Evolutionary conservation across 2,113 vertebrate species (phyloP).

Genomic region (Todiramphus chloris): DNA sequence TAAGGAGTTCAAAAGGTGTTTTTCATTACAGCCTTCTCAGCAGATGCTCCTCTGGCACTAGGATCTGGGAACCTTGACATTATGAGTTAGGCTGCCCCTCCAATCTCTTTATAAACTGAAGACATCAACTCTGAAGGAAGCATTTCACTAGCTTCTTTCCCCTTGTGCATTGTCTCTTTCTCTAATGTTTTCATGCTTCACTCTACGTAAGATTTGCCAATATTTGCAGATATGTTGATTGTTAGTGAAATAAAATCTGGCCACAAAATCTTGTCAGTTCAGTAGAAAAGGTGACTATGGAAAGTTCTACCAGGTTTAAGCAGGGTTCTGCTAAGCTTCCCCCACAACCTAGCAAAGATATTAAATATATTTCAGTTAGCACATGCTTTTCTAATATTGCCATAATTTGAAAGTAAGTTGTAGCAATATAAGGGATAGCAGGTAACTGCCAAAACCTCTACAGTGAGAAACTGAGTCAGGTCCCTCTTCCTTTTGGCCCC

Average conservation of each 20-base stretch:
- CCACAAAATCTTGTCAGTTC: not conserved
- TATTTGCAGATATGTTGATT: not conserved
- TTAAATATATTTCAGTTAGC: not conserved
- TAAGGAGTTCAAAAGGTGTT: not conserved
- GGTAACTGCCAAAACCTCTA: not conserved
- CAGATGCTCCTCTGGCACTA: not conserved
- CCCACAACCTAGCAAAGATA: not conserved
- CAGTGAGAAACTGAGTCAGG: not conserved
- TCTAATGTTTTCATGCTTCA: not conserved
- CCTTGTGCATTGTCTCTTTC: not conserved
- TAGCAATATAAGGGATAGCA: not conserved
- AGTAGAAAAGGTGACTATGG: not conserved
- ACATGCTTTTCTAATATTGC: not conserved
- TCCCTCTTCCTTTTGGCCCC: not conserved
- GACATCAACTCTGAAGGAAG: rapidly evolving
- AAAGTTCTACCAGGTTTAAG: not conserved
- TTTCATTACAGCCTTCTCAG: not conserved
- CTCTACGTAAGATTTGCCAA: not conserved
- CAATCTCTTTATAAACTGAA: not conserved
- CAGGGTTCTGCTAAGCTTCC: not conserved
- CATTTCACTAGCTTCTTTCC: not conserved
- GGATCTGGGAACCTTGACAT: not conserved
- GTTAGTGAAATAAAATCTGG: not conserved
- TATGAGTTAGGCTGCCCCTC: not conserved
- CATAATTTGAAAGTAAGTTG: not conserved